These are phyloP conservation scores for Nyctibius bracteatus DNA, from an alignment of 2,113 vertebrate species.

Conservation along the genomic window DNA sequence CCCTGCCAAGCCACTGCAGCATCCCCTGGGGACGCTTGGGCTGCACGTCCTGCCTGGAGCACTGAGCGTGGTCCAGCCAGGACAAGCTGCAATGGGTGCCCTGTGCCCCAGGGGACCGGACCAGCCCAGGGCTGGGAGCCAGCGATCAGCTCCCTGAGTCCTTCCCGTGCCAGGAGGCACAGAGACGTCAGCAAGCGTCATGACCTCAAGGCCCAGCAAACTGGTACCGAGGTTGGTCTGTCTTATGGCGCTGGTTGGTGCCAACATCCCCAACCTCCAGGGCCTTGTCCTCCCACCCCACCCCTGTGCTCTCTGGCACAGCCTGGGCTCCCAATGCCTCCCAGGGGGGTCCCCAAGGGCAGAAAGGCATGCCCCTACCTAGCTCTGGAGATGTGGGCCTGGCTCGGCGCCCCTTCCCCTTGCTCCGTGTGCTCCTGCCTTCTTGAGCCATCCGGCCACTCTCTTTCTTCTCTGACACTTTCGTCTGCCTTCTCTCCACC, in stretches of 20 bases:
- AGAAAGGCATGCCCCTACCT: conserved; percentile 72
- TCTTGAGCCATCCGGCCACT: conserved; percentile 73
- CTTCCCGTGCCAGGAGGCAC: not conserved
- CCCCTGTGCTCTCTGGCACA: not conserved
- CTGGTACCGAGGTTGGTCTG: not conserved
- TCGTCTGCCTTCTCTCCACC: conserved; percentile 67
- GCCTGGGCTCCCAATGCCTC: accelerated
- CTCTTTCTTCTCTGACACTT: conserved; percentile 73
- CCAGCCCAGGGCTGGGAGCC: not conserved
- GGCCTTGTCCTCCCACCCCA: accelerated
- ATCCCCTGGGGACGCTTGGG: not conserved
- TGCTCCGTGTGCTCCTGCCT: conserved; percentile 76
- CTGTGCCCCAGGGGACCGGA: not conserved
- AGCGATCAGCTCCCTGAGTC: not conserved
- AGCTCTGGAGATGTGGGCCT: conserved; percentile 89
- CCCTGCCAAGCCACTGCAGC: not conserved
- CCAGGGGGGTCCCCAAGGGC: not conserved
- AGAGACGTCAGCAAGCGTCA: accelerated
- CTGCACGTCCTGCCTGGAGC: not conserved
- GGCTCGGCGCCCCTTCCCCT: conserved; percentile 83
- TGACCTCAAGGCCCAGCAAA: not conserved
- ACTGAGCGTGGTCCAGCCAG: accelerated
- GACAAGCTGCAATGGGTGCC: not conserved
- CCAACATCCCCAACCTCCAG: not conserved
- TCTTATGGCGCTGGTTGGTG: not conserved